A percentile compares a stretch with the other conserved stretches of the same genome.
Evolutionary conservation across 2,888 invertebrate genomes (phyloP).

Genomic region (Capitulum mitella): DNA sequence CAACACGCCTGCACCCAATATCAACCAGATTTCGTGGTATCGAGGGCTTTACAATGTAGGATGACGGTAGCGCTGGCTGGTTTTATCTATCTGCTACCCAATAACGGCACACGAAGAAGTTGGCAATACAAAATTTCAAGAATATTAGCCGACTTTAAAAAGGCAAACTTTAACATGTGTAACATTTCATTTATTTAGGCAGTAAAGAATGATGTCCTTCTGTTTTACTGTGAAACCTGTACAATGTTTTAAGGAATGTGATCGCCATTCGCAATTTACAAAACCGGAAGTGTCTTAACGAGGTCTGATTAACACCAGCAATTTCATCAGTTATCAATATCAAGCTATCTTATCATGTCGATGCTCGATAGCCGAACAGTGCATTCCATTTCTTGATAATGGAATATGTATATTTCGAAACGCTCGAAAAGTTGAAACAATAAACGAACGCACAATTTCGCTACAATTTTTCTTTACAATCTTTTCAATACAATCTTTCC

Average conservation of each 20-base stretch:
- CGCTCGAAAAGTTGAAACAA: too few species aligned
- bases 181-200: neutral
- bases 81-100: too few species aligned
- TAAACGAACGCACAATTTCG: too few species aligned
- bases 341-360: constrained; percentile 10
- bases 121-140: neutral
- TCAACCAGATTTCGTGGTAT: constrained; percentile 17
- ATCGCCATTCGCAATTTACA: too few species aligned
- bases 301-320: neutral
- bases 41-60: neutral
- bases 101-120: too few species aligned
- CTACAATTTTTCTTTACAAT: too few species aligned
- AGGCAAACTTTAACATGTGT: neutral
- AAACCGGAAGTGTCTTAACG: neutral
- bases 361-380: constrained; percentile 6
- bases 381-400: too few species aligned
- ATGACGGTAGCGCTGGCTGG: too few species aligned
- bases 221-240: too few species aligned
- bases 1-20: neutral
- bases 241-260: too few species aligned
- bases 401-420: too few species aligned
- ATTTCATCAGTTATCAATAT: constrained; percentile 23
- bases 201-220: neutral
- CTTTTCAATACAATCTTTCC: too few species aligned
- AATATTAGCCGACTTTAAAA: neutral